Percentiles rank a stretch among this genome's conserved stretches.
Conservation (phyloP, 1,140 invertebrate species). For the Idris sp. region DNA sequence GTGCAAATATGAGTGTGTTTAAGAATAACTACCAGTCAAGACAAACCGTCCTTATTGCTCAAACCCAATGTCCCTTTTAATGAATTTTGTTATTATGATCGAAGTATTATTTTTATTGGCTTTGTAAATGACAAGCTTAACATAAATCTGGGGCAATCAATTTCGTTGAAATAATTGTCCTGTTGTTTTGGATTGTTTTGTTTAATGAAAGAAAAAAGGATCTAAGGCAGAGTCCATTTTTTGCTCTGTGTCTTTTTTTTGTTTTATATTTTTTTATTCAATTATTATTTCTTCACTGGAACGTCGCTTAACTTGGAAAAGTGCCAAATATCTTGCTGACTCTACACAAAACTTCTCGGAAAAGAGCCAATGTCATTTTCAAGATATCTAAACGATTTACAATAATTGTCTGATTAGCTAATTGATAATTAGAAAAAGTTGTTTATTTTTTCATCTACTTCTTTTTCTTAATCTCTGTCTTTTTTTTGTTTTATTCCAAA, state of each 20-base stretch:
- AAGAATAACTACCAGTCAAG: constrained; percentile 38
- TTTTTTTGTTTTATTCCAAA: neutral
- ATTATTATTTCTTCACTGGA: constrained; percentile 49
- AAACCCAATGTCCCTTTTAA: neutral
- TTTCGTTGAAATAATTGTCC: constrained; percentile 1
- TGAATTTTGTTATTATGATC: too few species aligned
- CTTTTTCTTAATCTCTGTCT: too few species aligned
- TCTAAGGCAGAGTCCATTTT: constrained; percentile 27
- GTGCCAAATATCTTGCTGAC: constrained; percentile 54
- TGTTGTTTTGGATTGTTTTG: constrained; percentile 9
- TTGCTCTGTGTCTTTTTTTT: too few species aligned
- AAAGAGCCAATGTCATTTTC: constrained; percentile 29
- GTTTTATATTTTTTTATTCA: constrained; percentile 51
- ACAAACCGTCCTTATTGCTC: constrained; percentile 8
- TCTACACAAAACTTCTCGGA: constrained; percentile 45
- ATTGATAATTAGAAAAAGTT: constrained; percentile 24
- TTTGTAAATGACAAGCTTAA: too few species aligned
- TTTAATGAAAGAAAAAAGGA: constrained; percentile 41
- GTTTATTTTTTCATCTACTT: neutral
- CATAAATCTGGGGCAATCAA: too few species aligned
- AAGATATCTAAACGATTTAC: constrained; percentile 32
- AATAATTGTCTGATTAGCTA: constrained; percentile 27
- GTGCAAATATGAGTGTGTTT: constrained; percentile 29
- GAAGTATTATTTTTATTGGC: constrained; percentile 2
- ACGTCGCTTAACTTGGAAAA: constrained; percentile 42